Conservation (phyloP, 2,113 vertebrate genomes). For the Callorhinus ursinus region DNA sequence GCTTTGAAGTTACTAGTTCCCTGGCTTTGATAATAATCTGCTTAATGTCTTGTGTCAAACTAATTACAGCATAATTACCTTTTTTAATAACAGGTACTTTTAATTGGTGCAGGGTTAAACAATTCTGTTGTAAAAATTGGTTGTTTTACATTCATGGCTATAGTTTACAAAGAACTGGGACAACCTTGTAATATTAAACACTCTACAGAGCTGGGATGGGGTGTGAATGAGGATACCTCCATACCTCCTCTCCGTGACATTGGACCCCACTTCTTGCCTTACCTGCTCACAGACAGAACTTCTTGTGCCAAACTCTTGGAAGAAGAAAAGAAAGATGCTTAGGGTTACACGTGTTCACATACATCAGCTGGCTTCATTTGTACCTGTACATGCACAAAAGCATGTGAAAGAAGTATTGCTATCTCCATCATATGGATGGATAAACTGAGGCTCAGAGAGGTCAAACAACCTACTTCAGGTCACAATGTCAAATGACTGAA, state of each 20-base stretch:
- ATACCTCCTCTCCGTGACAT: neutral
- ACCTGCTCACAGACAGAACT: neutral
- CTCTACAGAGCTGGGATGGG: neutral
- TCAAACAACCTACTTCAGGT: neutral
- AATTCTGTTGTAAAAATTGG: conserved; percentile 59
- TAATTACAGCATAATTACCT: conserved; percentile 82
- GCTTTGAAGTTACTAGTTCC: conserved; percentile 81
- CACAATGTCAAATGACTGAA: neutral
- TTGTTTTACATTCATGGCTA: conserved; percentile 59
- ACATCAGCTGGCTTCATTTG: neutral
- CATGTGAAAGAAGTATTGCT: neutral
- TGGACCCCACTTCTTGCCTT: neutral
- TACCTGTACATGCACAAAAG: no score
- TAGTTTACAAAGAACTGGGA: conserved; percentile 62
- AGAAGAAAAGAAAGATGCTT: neutral
- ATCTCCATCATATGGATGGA: neutral
- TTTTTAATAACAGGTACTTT: conserved; percentile 80
- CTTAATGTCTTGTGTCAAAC: conserved; percentile 82
- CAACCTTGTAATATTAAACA: conserved; percentile 53
- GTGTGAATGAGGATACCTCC: neutral
- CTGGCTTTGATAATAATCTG: conserved; percentile 83
- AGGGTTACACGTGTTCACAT: neutral
- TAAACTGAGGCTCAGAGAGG: neutral
- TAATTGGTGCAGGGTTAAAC: conserved; percentile 77
- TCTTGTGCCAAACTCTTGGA: neutral